These are phyloP conservation scores for Tor tambroides DNA, from an alignment of 2,113 vertebrate genomes.

Conservation along the genomic window DNA sequence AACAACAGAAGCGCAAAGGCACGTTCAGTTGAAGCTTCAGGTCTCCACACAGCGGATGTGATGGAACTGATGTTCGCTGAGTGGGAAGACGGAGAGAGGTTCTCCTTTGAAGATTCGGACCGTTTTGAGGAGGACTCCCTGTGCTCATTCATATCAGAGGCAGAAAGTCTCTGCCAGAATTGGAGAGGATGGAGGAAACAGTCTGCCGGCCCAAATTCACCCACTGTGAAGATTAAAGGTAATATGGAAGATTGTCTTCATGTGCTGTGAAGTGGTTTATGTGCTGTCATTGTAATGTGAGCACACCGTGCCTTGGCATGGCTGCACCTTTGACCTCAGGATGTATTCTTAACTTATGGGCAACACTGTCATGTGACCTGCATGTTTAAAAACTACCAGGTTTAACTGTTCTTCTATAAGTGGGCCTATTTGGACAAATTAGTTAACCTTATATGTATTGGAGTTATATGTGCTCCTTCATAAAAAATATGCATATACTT, in stretches of 20 bases:
- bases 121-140: conserved; percentile 98
- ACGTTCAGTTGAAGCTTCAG: conserved; percentile 33
- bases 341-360: conserved; percentile 44
- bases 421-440: background rate
- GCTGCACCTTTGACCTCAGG: conserved; percentile 46
- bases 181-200: conserved; percentile 99
- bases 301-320: conserved; percentile 29
- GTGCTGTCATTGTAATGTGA: conserved; percentile 49
- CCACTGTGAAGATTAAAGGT: conserved; percentile 90
- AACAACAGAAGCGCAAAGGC: conserved; percentile 43
- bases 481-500: no score
- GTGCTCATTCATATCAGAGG: conserved; percentile 98
- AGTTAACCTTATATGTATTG: no score
- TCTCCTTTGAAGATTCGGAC: conserved; percentile 98
- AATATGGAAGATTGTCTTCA: background rate
- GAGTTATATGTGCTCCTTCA: no score
- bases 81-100: conserved; percentile 99
- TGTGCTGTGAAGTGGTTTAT: conserved; percentile 45
- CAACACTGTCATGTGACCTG: conserved; percentile 19
- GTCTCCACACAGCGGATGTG: conserved; percentile 73
- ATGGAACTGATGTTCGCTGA: conserved; percentile 99
- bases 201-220: conserved; percentile 96
- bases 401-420: background rate
- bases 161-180: conserved; percentile 97
- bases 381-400: background rate